phyloP scores from a whole-genome alignment of 2,888 invertebrate genomes.

The Thymelicus sylvestris region DNA sequence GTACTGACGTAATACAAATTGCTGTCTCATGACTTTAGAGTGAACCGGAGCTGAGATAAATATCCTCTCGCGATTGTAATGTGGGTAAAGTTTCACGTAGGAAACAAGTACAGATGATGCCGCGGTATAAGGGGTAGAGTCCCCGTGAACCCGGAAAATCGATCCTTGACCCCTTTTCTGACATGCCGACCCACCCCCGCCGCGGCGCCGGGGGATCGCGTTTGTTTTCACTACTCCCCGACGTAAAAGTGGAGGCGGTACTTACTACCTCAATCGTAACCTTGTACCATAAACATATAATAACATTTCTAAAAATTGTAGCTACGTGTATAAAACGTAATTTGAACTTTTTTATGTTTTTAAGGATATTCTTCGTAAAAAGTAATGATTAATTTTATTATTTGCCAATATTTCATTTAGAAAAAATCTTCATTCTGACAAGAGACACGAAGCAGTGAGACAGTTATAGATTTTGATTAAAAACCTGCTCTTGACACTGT shows the following conservation, averaged over 20 bases:
- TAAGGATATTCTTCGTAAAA: no score
- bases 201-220: constrained; percentile 41
- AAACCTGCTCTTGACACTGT: no score
- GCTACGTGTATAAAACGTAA: no score
- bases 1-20: constrained; percentile 22
- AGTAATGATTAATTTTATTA: no score
- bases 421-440: no score
- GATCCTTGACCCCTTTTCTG: constrained; percentile 59
- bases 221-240: constrained; percentile 39
- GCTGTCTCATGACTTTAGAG: constrained; percentile 16
- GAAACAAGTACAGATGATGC: constrained; percentile 41
- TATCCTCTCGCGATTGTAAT: constrained; percentile 21
- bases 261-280: constrained; percentile 4
- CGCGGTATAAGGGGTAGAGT: constrained; percentile 43
- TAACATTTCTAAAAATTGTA: no score
- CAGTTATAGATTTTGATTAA: no score
- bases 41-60: constrained; percentile 23
- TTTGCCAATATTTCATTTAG: no score
- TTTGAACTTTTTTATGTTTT: no score
- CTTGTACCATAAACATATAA: neutral
- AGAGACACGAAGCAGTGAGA: no score
- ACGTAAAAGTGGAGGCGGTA: constrained; percentile 33
- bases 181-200: constrained; percentile 46
- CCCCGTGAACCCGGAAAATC: constrained; percentile 54
- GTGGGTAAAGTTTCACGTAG: constrained; percentile 32